Evolutionary conservation across 2,888 invertebrate species (phyloP), one percentile per base, ranked within the genome.

Genomic region (Panzeria rudis): DNA sequence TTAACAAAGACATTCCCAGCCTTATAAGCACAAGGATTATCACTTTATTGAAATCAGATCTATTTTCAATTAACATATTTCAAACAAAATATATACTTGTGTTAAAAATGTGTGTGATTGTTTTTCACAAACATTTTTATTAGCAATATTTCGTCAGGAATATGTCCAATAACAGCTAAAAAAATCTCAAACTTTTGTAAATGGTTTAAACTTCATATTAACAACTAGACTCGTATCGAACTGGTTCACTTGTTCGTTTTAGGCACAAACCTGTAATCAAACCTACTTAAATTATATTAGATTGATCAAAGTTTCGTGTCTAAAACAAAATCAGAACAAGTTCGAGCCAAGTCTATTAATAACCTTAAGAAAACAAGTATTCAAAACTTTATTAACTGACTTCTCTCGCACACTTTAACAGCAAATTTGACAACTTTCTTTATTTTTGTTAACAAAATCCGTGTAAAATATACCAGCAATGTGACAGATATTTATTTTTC

Each of bases 401-500:
- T 79, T 44, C 62, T 72, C 72, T 72, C 72, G 32, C 59, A 38
- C 44, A 35, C 44, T 35, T n/a, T 15, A 64, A 56, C 15, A 20
- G 23, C 5, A 44, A 73, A 52, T 52, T 50, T 29, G 13, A 32
- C 44, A 81, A 62, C 23, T 23, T 47, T 23, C 17, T 3, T 50
- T 44, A 32, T 64, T 32, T 35, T 5, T 29, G 29, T 29, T 50
- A 59, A 29, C 3, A 41, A 75, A 41, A 71, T 79, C 62, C 79
- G 71, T 71, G 20, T 23, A 71, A 69, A 23, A 76, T 64, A 17
- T 20, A 29, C 41, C 23, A 17, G n/a, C 29, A 76, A 71, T 72
- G 79, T 79, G 79, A 79, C 79, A 71, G 64, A 80, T 72, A 66
- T 25, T 35, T 61, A 44, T 17, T 50, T n/a, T 73, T 20, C 29